phyloP scores from a whole-genome alignment of 2,888 invertebrate genomes.

The Pseudoips prasinana region DNA sequence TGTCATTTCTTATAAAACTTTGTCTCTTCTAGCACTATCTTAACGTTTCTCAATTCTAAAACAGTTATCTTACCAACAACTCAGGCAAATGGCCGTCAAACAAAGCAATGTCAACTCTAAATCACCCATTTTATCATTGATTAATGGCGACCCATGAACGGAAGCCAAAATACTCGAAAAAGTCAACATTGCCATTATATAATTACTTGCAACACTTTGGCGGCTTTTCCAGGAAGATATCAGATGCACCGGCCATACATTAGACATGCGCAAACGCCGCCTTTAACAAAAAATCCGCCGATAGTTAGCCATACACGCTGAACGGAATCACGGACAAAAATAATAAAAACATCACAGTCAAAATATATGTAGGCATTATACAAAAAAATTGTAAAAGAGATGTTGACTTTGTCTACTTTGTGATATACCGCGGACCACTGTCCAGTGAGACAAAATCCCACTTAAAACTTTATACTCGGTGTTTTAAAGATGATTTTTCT shows the following conservation, averaged over 20 bases:
- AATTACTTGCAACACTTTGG: slow-evolving; percentile 67
- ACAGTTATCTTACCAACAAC: slow-evolving; percentile 20
- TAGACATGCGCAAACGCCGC: slow-evolving; percentile 57
- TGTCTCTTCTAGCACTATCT: not conserved
- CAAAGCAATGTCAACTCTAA: slow-evolving; percentile 26
- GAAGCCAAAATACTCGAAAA: slow-evolving; percentile 74
- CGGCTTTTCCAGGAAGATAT: slow-evolving; percentile 66
- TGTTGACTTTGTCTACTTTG: slow-evolving; percentile 75
- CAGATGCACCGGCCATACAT: slow-evolving; percentile 47
- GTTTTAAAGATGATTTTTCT: slow-evolving; percentile 15
- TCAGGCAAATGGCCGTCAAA: slow-evolving; percentile 17
- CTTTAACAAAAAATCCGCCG: slow-evolving; percentile 60
- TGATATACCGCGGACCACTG: slow-evolving; percentile 63
- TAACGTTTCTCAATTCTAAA: slow-evolving; percentile 8
- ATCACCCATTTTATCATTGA: slow-evolving; percentile 53
- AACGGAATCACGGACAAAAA: slow-evolving; percentile 71
- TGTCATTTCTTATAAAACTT: not conserved
- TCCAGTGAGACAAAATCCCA: slow-evolving; percentile 19
- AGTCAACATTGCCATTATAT: slow-evolving; percentile 72
- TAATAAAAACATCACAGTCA: slow-evolving; percentile 82
- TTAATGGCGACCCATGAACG: slow-evolving; percentile 65
- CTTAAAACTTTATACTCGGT: slow-evolving; percentile 24
- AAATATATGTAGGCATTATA: slow-evolving; percentile 75
- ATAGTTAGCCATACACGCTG: slow-evolving; percentile 59
- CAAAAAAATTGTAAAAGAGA: slow-evolving; percentile 69